Evolutionary conservation across 2,113 vertebrate genomes (phyloP), one percentile per base, ranked within the genome.

Genomic region (Gobiocypris rarus): DNA sequence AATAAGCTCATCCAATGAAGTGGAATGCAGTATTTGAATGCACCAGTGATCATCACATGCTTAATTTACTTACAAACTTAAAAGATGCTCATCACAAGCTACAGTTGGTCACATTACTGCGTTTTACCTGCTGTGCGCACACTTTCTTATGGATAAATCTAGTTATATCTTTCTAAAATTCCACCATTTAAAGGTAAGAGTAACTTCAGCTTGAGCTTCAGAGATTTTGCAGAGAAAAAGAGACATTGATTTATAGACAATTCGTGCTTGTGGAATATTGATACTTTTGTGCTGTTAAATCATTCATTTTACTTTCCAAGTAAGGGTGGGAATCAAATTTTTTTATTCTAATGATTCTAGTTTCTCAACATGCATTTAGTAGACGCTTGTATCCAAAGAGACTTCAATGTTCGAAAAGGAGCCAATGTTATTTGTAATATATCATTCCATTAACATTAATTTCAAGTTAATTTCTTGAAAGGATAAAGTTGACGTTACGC

Each of bases 1-100:
- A 91, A 91, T 90, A 87, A 90, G 6, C 48, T 74, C 81, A 82
- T 83, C 75, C 75, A 76, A 82, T 89, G 58, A 69, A 22, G 34
- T 50, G n/a, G 31, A 59, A 89, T 87, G 69, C 86, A 78, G 31
- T 86, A 73, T 88, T 87, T 81, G 43, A 90, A 85, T 22, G 73
- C 63, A 75, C 86, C 80, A 81, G 59, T 84, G 70, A 83, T 59
- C 74, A 71, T 45, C 69, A 45, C 69, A 71, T 71, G 38, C 69
- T 24, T 45, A 70, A 70, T 43, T 43, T n/a, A 70, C 38, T 70
- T 13, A 43, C 9, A 43, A 15, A 71, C 22, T 45, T 71, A 45
- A 71, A 71, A n/a, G 41, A 45, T 71, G 4, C 69, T 71, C 67
- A n/a, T 43, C 69, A 71, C 69, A 45, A 24, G 69, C 22, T 45